These are phyloP conservation scores for Labeo catla DNA, from an alignment of 2,113 vertebrate species.

Conservation along the genomic window DNA sequence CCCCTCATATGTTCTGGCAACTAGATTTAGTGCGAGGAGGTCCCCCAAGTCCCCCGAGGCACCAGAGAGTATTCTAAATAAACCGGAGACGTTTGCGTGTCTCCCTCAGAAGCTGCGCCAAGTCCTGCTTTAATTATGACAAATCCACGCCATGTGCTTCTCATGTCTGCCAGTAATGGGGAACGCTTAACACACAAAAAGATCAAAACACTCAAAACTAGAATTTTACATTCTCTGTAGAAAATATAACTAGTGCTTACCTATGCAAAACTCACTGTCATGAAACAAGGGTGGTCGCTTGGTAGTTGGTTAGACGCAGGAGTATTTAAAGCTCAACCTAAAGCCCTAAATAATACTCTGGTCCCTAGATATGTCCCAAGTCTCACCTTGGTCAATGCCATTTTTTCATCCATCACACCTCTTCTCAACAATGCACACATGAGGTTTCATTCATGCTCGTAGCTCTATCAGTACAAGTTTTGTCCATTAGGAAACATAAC, in stretches of 20 bases:
- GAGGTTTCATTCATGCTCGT: background rate
- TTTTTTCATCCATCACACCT: background rate
- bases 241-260: background rate
- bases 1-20: constrained; percentile 77
- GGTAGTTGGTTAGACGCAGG: background rate
- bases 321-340: background rate
- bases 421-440: background rate
- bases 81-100: constrained; percentile 71
- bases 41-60: constrained; percentile 64
- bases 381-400: background rate
- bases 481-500: constrained; percentile 14
- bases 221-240: background rate
- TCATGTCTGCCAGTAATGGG: constrained; percentile 68
- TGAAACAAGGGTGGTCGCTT: background rate
- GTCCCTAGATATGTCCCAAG: background rate
- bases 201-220: constrained; percentile 1
- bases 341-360: background rate
- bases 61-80: constrained; percentile 74
- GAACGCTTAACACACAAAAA: constrained; percentile 56
- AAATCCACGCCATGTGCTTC: constrained; percentile 74
- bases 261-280: background rate
- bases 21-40: constrained; percentile 72
- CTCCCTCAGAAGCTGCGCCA: constrained; percentile 67
- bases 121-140: constrained; percentile 76
- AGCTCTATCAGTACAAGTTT: background rate